Base-by-base conservation (phyloP, 2,113 vertebrate genomes). In the Melanostigma gelatinosum region DNA sequence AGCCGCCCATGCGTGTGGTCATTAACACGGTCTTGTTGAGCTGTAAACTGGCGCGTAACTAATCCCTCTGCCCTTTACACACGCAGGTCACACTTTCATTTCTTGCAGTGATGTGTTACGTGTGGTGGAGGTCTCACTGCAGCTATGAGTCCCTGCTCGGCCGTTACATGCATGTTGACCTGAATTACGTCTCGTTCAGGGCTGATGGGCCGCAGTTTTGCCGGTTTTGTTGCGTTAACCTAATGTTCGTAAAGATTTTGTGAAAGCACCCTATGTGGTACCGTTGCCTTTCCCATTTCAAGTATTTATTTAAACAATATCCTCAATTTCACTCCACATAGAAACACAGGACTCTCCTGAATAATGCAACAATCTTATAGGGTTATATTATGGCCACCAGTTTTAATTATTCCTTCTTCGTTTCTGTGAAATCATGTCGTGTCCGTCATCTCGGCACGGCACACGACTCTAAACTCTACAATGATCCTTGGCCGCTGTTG, bases 151-250 rank as follows among this genome's bases (percentile, higher is more conserved):
- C 76, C 74, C 55, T 77, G 65, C 82, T 60, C 11, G 67, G 48
- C 72, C 86, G 67, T 62, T 78, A 71, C 67, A 74, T 86, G 72
- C 77, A 76, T 70, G 22, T 73, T 84, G 89, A 90, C 84, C 87
- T 75, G 61, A 54, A 82, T 86, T 68, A 79, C 29, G 55, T 38
- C n/a, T 72, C 24, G 61, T 75, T 84, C 63, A 65, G 44, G 9
- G 57, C 62, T 83, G 84, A 90, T 87, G 79, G 73, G 86, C 80
- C 63, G 34, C 63, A n/a, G n/a, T n/a, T n/a, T n/a, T n/a, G n/a
- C n/a, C n/a, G 44, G 44, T 46, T 46, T 46, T 46, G 44, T 46
- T 46, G 42, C 42, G 42, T 44, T 44, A 44, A 13, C 10, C 42
- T 44, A 44, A 9, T 44, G 42, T 12, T 44, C 11, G 42, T 38